Evolutionary conservation across 2,888 invertebrate species (phyloP).

Genomic region (Drosophila monieri): DNA sequence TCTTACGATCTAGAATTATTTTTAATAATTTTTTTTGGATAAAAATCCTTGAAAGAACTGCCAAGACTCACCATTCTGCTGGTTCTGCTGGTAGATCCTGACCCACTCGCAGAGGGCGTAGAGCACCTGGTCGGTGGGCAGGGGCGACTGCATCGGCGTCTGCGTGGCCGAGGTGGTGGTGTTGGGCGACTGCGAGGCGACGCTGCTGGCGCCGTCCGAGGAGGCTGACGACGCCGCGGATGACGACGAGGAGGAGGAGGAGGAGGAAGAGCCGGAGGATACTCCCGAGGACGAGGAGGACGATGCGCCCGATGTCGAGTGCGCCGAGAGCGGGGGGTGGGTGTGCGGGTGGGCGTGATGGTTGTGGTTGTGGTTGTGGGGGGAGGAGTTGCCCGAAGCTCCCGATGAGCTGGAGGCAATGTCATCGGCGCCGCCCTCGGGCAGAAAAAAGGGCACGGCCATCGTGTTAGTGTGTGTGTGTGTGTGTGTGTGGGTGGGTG

Average conservation of each 20-base stretch:
- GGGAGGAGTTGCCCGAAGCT: conserved; percentile 54
- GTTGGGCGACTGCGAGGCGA: conserved; percentile 82
- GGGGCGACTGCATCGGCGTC: conserved; percentile 81
- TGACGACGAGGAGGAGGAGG: conserved; percentile 44
- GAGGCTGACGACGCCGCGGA: conserved; percentile 56
- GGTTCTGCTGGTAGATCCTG: conserved; percentile 68
- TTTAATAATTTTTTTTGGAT: too few relatives aligned
- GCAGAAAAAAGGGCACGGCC: conserved; percentile 84
- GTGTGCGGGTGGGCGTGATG: conserved; percentile 3
- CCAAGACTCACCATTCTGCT: conserved; percentile 73
- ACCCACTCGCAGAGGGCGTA: conserved; percentile 83
- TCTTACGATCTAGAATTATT: too few relatives aligned
- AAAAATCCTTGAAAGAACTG: background rate
- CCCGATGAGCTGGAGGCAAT: conserved; percentile 72
- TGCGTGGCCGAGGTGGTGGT: conserved; percentile 82
- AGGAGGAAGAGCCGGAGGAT: conserved; percentile 37
- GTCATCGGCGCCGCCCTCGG: conserved; percentile 83
- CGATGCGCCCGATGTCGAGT: conserved; percentile 38
- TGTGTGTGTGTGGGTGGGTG: conserved; percentile 17
- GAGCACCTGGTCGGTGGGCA: conserved; percentile 81
- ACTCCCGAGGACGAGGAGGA: conserved; percentile 53
- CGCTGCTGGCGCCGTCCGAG: conserved; percentile 73
- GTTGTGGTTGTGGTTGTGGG: conserved; percentile 27
- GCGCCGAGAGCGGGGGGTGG: conserved; percentile 50
- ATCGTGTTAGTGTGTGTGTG: conserved; percentile 61